A percentile compares a stretch with the other conserved stretches of the same genome.
These are phyloP conservation scores for Thunnus thynnus DNA, from an alignment of 2,113 vertebrate genomes.

Conservation along the genomic window DNA sequence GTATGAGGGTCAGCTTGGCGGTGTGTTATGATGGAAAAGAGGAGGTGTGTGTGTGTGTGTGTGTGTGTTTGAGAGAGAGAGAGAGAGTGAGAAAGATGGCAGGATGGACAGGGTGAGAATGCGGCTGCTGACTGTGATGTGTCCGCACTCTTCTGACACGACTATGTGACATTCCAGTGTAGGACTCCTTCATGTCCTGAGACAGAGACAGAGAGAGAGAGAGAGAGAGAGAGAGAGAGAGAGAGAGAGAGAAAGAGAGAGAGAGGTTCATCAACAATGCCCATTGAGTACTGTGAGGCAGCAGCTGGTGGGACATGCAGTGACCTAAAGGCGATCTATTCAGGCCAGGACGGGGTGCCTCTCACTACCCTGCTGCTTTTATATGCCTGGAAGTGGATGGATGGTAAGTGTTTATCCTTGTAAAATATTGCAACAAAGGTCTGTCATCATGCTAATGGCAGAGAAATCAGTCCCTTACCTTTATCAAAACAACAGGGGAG, in stretches of 20 bases:
- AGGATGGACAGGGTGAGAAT: slow-evolving; percentile 75
- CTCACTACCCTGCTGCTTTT: slow-evolving; percentile 73
- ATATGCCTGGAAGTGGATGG: slow-evolving; percentile 79
- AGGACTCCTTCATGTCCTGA: slow-evolving; percentile 73
- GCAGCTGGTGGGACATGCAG: slow-evolving; percentile 79
- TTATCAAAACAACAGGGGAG: slow-evolving; percentile 15
- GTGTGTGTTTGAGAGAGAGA: slow-evolving; percentile 28
- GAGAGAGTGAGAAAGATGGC: slow-evolving; percentile 37
- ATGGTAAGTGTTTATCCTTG: slow-evolving; percentile 76
- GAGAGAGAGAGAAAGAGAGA: slow-evolving; percentile 33
- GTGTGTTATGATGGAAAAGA: slow-evolving; percentile 48
- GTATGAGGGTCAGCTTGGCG: slow-evolving; percentile 17
- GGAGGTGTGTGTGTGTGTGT: slow-evolving; percentile 29
- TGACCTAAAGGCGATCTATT: slow-evolving; percentile 80
- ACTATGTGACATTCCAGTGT: slow-evolving; percentile 83
- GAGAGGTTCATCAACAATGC: slow-evolving; percentile 77
- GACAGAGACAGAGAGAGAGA: slow-evolving; percentile 32
- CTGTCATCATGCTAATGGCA: slow-evolving; percentile 38
- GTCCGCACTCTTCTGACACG: slow-evolving; percentile 78
- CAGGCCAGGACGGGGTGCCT: slow-evolving; percentile 74
- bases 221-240: slow-evolving; percentile 41
- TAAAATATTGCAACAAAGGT: slow-evolving; percentile 62
- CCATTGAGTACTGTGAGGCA: slow-evolving; percentile 79
- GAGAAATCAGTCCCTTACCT: slow-evolving; percentile 17
- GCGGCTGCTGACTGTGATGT: slow-evolving; percentile 80